These are phyloP conservation scores for Diachasma alloeum DNA, from an alignment of 1,140 invertebrate genomes.

Conservation along the genomic window DNA sequence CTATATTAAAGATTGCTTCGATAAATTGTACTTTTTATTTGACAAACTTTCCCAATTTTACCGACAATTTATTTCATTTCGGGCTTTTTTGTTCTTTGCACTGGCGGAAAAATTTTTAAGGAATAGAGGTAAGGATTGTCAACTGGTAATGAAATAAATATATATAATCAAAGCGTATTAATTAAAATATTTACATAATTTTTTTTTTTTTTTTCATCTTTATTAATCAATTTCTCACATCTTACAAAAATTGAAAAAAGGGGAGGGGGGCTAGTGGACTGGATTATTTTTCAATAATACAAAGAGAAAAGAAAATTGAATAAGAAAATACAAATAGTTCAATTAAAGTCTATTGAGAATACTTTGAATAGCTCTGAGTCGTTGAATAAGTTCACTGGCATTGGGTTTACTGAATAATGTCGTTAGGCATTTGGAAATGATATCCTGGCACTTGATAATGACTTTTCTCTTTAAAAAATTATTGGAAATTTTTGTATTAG, in stretches of 20 bases:
- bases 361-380: slow-evolving; percentile 66
- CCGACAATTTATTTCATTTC: too few species aligned
- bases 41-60: neutral
- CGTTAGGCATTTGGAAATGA: slow-evolving; percentile 73
- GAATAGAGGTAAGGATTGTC: too few species aligned
- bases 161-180: neutral
- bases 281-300: too few species aligned
- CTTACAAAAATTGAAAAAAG: neutral
- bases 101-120: neutral
- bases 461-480: slow-evolving; percentile 68
- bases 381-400: slow-evolving; percentile 65
- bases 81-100: too few species aligned
- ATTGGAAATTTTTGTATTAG: slow-evolving; percentile 64
- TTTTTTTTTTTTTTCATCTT: neutral
- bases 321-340: too few species aligned
- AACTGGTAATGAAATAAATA: neutral
- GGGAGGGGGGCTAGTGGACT: too few species aligned
- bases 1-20: slow-evolving; percentile 64
- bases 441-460: slow-evolving; percentile 72
- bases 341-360: slow-evolving; percentile 56
- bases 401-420: slow-evolving; percentile 75
- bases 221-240: neutral
- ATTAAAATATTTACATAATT: neutral
- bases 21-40: slow-evolving; percentile 36
- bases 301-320: too few species aligned